Percentiles rank a stretch among this genome's conserved stretches.
Conservation (phyloP, 2,888 invertebrate species). For the Alcis repandata region DNA sequence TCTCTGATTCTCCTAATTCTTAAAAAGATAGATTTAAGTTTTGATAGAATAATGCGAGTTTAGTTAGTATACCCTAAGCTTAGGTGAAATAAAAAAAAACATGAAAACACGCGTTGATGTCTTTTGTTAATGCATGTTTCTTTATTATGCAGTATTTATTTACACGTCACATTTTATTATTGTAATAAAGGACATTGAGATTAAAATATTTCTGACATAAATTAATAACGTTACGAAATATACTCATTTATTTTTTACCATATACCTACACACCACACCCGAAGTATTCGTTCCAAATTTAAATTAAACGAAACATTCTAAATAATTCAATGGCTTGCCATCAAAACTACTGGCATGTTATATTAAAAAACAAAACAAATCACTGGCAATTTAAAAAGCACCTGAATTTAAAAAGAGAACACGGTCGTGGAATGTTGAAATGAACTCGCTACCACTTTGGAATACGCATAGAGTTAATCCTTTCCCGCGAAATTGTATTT, state of each 20-base stretch:
- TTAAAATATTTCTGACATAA: not conserved
- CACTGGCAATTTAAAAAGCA: slow-evolving; percentile 77
- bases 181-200: too few relatives aligned
- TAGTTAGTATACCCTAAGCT: too few relatives aligned
- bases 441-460: slow-evolving; percentile 76
- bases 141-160: too few relatives aligned
- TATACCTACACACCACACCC: not conserved
- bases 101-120: too few relatives aligned
- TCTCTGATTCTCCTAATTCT: too few relatives aligned
- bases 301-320: slow-evolving; percentile 32
- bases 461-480: slow-evolving; percentile 65
- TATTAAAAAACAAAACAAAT: slow-evolving; percentile 72
- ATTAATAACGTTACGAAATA: not conserved
- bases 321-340: slow-evolving; percentile 40
- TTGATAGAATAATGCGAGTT: too few relatives aligned
- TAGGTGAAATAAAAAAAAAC: too few relatives aligned
- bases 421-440: slow-evolving; percentile 78
- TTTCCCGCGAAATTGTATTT: slow-evolving; percentile 60
- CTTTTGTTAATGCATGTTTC: too few relatives aligned
- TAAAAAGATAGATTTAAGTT: too few relatives aligned
- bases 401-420: slow-evolving; percentile 79
- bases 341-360: slow-evolving; percentile 57
- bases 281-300: slow-evolving; percentile 40
- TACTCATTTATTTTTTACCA: not conserved
- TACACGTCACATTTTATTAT: too few relatives aligned